Evolutionary conservation across 2,113 vertebrate genomes (phyloP), one percentile per base, ranked within the genome.

Genomic region (Odobenus rosmarus): DNA sequence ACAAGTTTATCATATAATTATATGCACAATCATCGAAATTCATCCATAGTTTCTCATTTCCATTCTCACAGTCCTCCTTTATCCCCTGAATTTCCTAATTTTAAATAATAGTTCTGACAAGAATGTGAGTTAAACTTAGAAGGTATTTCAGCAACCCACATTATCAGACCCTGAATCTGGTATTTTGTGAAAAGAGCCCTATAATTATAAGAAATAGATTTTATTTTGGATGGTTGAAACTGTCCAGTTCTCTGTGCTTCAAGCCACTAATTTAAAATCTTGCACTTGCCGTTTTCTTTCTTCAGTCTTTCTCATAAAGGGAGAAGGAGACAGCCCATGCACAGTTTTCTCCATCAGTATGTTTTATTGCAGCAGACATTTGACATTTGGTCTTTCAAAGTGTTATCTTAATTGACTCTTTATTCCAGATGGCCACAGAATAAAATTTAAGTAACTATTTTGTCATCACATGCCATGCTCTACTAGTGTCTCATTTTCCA

Each of bases 371-470:
- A 90, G 24, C 1, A 83, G 71, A 51, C 9, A 61, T 82, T 86
- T 95, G 26, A 28, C 53, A 84, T 84, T 49, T 92, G 39, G 1
- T 31, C 42, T 87, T 93, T 90, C 74, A 67, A 74, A 67, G 33
- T 26, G 6, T 93, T 85, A 64, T 14, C 23, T 93, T 89, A 83
- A 92, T 42, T 94, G 49, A 89, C 4, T 83, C 7, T 93, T 79
- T 21, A 91, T 21, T 88, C 10, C 23, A 62, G 28, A 19, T 69
- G n/a, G 53, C 9, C n/a, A 79, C 23, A 71, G 33, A 85, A 49
- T 49, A 95, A 55, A 80, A 94, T 77, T 71, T 42, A 79, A 42
- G 18, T 39, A 53, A 51, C 13, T 86, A 42, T 83, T 96, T 92
- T 95, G 16, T 2, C 33, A n/a, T 81, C 39, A 2, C 33, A 55